A percentile compares a stretch with the other conserved stretches of the same genome.
These are phyloP conservation scores for Mamestra brassicae DNA, from an alignment of 2,888 invertebrate genomes.

Conservation along the genomic window DNA sequence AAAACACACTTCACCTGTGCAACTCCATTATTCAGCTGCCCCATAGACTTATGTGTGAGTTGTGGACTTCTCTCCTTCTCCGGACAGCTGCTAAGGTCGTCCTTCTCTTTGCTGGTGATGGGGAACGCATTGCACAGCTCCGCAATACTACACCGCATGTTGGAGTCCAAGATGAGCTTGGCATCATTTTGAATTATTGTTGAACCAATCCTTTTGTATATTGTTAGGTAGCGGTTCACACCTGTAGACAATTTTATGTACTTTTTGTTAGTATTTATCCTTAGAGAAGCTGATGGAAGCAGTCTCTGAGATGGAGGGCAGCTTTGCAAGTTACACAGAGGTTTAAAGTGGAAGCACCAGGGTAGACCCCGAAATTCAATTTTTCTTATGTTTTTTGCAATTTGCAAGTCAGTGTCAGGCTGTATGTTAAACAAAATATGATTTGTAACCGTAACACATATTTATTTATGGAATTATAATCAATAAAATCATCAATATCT, in stretches of 20 bases:
- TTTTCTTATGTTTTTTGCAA: no score
- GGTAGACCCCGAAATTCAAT: no score
- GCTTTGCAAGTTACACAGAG: background rate
- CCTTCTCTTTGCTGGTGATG: conserved; percentile 92
- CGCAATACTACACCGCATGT: conserved; percentile 92
- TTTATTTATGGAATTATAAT: no score
- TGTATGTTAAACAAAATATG: no score
- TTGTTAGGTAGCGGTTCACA: conserved; percentile 92
- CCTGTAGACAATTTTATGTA: conserved; percentile 80
- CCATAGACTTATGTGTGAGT: conserved; percentile 91
- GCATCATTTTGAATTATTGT: conserved; percentile 93
- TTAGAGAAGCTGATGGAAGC: background rate
- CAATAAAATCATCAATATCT: no score
- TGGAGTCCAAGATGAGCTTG: conserved; percentile 91
- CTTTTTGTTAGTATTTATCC: background rate
- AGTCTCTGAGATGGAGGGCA: background rate
- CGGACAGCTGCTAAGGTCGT: conserved; percentile 92
- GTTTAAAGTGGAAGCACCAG: no score
- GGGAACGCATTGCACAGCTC: conserved; percentile 93
- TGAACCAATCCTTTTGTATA: conserved; percentile 93
- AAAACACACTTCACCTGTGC: conserved; percentile 88
- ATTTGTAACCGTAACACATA: no score
- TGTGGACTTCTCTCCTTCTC: conserved; percentile 92
- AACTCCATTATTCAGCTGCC: conserved; percentile 93
- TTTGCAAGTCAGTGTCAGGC: no score